These are phyloP conservation scores for Cosmia pyralina DNA, from an alignment of 2,888 invertebrate species.

Conservation along the genomic window DNA sequence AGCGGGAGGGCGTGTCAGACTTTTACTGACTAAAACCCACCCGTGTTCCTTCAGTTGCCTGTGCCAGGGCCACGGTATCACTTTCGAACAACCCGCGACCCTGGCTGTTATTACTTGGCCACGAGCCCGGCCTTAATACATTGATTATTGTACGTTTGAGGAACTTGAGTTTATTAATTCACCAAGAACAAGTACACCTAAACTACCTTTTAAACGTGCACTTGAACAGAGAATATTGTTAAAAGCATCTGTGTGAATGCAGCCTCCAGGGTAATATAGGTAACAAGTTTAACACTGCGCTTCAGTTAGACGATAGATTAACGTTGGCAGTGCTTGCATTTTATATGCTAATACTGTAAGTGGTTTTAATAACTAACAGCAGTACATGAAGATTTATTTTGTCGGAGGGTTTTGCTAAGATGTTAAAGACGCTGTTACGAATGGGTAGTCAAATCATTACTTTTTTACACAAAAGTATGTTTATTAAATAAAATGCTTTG, in stretches of 20 bases:
- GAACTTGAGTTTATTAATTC: neutral
- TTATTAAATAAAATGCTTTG: too few species aligned
- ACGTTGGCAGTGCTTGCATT: slow-evolving; percentile 36
- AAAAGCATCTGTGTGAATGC: slow-evolving; percentile 9
- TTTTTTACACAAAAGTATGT: too few species aligned
- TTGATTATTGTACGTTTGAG: too few species aligned
- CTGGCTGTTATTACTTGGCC: too few species aligned
- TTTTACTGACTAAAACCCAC: too few species aligned
- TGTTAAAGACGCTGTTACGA: too few species aligned
- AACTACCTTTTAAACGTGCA: neutral
- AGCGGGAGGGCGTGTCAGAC: too few species aligned
- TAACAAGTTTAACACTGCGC: slow-evolving; percentile 50
- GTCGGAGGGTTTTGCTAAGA: neutral
- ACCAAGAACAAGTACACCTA: neutral
- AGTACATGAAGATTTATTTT: slow-evolving; percentile 4
- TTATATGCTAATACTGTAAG: slow-evolving; percentile 54
- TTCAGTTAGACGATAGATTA: slow-evolving; percentile 43
- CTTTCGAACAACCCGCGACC: too few species aligned
- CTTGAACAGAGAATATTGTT: slow-evolving; percentile 1
- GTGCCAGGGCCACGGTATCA: too few species aligned
- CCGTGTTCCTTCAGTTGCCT: too few species aligned
- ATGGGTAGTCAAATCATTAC: too few species aligned
- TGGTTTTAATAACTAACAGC: slow-evolving; percentile 50
- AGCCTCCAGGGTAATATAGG: slow-evolving; percentile 29
- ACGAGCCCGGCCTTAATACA: too few species aligned